Evolutionary conservation across 1,140 invertebrate genomes (phyloP).

Genomic region (Stegodyphus mimosarum): DNA sequence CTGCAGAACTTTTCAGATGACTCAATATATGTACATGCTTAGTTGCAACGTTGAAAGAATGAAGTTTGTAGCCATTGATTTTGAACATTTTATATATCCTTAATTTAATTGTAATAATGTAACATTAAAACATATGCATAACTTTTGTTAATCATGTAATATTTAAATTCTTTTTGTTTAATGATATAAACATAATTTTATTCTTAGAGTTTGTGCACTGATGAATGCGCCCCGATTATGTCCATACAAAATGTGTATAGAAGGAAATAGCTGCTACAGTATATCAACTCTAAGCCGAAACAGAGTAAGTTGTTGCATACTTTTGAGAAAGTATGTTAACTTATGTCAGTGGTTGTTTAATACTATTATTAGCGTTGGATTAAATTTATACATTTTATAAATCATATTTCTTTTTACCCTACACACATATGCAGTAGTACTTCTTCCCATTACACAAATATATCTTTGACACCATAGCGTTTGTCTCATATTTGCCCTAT

Average conservation of each 20-base stretch:
- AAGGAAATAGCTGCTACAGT: constrained; percentile 75
- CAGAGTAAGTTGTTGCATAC: constrained; percentile 74
- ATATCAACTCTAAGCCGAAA: constrained; percentile 85
- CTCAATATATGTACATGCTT: too few species aligned
- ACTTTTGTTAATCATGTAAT: background rate
- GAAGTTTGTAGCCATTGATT: too few species aligned
- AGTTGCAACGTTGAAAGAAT: too few species aligned
- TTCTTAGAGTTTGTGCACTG: constrained; percentile 79
- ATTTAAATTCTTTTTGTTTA: background rate
- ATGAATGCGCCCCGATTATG: constrained; percentile 78
- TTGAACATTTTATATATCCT: too few species aligned
- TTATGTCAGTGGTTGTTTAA: background rate
- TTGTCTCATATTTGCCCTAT: too few species aligned
- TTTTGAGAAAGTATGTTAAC: background rate
- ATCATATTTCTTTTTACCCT: too few species aligned
- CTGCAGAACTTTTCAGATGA: too few species aligned
- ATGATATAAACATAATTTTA: constrained; percentile 55
- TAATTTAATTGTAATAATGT: background rate
- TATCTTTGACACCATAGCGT: too few species aligned
- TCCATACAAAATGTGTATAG: constrained; percentile 81
- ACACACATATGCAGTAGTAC: too few species aligned
- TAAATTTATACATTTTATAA: too few species aligned
- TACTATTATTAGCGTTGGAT: too few species aligned
- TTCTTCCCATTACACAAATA: too few species aligned
- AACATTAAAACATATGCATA: background rate